Base-by-base conservation (phyloP, 2,797 vertebrate genomes). In the Momotus momota region DNA sequence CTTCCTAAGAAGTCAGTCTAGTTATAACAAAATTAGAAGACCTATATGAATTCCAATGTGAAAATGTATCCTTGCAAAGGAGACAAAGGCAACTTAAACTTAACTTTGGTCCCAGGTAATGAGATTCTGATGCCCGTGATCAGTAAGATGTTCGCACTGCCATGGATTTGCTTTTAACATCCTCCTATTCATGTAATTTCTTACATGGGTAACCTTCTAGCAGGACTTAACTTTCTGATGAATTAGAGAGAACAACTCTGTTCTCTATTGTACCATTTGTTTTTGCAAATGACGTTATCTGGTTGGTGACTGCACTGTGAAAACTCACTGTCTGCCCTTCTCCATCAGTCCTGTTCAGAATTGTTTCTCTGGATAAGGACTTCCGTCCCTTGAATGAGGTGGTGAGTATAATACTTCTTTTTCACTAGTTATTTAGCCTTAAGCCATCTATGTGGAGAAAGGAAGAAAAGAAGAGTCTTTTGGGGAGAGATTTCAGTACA, bases 331-430 rank as follows among this genome's bases (percentile, higher is more conserved):
- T 96, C 35, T 92, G 33, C 29, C 19, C 95, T 86, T 73, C 48
- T 93, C 49, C 48, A 91, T 66, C 97, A 99, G 99, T 99, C 48
- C 89, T 98, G 21, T 99, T 99, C 95, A 98, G 99, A 96, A 93
- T 99, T 55, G 95, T 98, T 58, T 97, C 98, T 12, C 61, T 99
- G 97, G 97, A 99, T 97, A 95, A 97, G 54, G 94, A 96, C 12
- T 98, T 99, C 62, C 96, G 10, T 66, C 98, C 98, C 5, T 12
- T 96, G 54, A 87, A 97, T 5, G 96, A 98, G 51, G 48, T 91
- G 97, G 98, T 98, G 82, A 96, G 97, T 95, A 31, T 46, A 35
- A 25, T 41, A 41, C 14, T 73, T 91, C 22, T 14, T 61, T 79
- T 90, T 77, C 27, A 60, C 23, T 58, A 54, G 16, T 77, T 60